These are phyloP conservation scores for Argyrosomus japonicus DNA, from an alignment of 2,113 vertebrate genomes.

Conservation along the genomic window DNA sequence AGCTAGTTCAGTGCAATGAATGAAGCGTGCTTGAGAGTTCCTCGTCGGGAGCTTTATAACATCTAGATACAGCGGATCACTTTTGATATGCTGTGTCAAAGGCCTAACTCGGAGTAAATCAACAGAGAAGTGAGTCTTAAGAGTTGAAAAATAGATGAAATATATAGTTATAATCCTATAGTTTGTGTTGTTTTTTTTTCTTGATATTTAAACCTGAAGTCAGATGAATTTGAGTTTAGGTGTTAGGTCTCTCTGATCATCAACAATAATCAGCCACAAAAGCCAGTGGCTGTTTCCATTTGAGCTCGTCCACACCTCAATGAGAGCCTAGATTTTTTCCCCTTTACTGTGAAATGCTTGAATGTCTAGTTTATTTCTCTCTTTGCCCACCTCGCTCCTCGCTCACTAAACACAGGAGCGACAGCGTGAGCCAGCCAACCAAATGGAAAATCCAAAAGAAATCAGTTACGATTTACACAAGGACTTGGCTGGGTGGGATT, in stretches of 20 bases:
- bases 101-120: slow-evolving; percentile 33
- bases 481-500: slow-evolving; percentile 61
- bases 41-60: slow-evolving; percentile 50
- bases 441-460: slow-evolving; percentile 74
- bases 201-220: background rate
- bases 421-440: slow-evolving; percentile 34
- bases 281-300: slow-evolving; percentile 40
- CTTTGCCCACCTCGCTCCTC: slow-evolving; percentile 18
- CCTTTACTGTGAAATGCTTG: slow-evolving; percentile 32
- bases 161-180: too few species aligned
- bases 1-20: slow-evolving; percentile 35
- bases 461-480: slow-evolving; percentile 66
- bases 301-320: slow-evolving; percentile 32
- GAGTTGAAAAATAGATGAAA: background rate
- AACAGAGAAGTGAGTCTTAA: slow-evolving; percentile 28
- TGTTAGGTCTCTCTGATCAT: slow-evolving; percentile 12
- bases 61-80: slow-evolving; percentile 60
- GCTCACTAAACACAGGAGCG: slow-evolving; percentile 55
- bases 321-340: slow-evolving; percentile 37
- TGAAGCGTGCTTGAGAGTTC: slow-evolving; percentile 53
- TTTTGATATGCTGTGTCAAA: slow-evolving; percentile 52
- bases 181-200: background rate
- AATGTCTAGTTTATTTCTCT: slow-evolving; percentile 35
- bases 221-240: slow-evolving; percentile 10
- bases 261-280: slow-evolving; percentile 23